Percentiles rank a stretch among this genome's conserved stretches.
phyloP scores from a whole-genome alignment of 2,113 vertebrate species.

The Macquaria ambigua region DNA sequence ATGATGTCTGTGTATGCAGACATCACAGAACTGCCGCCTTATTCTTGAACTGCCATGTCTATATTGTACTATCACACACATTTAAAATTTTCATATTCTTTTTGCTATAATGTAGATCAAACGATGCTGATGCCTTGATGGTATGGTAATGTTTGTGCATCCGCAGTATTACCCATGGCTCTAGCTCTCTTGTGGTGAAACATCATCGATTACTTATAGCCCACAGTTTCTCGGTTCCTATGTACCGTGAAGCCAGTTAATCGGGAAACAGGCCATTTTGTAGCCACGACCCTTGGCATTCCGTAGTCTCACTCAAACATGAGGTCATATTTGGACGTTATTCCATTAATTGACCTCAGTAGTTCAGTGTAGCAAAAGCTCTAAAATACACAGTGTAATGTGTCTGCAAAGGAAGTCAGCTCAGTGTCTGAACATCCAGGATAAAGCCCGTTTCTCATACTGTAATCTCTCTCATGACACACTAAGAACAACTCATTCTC shows the following conservation, averaged over 20 bases:
- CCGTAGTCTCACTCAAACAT: constrained; percentile 26
- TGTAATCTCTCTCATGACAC: constrained; percentile 43
- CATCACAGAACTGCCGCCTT: background rate
- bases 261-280: constrained; percentile 24
- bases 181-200: constrained; percentile 32
- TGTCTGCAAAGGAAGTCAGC: constrained; percentile 34
- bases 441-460: constrained; percentile 22
- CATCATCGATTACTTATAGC: constrained; percentile 30
- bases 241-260: constrained; percentile 35
- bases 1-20: background rate
- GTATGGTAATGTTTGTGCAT: background rate
- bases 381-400: constrained; percentile 3
- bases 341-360: constrained; percentile 39
- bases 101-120: constrained; percentile 3
- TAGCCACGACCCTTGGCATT: constrained; percentile 14
- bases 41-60: background rate
- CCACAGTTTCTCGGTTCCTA: constrained; percentile 20
- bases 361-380: constrained; percentile 7
- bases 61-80: background rate
- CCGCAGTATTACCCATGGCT: background rate
- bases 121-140: constrained; percentile 15
- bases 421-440: constrained; percentile 33
- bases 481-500: constrained; percentile 49
- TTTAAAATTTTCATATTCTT: background rate
- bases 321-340: constrained; percentile 46